Percentiles rank a stretch among this genome's conserved stretches.
Evolutionary conservation across 2,888 invertebrate species (phyloP).

Genomic region (Syritta pipiens): DNA sequence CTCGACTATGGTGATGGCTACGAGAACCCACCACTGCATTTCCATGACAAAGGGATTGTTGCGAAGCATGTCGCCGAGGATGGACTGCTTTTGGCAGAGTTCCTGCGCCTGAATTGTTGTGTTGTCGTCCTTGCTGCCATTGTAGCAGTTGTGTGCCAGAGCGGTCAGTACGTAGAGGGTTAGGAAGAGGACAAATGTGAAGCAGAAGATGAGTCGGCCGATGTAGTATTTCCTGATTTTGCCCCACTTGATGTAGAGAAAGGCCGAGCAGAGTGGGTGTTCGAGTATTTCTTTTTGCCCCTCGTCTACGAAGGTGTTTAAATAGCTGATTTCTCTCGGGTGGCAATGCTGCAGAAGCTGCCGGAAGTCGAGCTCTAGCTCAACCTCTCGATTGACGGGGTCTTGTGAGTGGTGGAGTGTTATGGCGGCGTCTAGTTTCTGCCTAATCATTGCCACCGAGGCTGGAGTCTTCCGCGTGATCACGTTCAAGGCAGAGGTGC

Average conservation of each 20-base stretch:
- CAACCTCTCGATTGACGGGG: slow-evolving; percentile 88
- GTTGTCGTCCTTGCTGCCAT: slow-evolving; percentile 88
- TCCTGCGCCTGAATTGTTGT: slow-evolving; percentile 86
- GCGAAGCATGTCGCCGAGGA: slow-evolving; percentile 86
- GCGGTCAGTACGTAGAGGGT: slow-evolving; percentile 90
- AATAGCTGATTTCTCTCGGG: slow-evolving; percentile 90
- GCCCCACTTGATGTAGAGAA: slow-evolving; percentile 93
- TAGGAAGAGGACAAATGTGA: slow-evolving; percentile 89
- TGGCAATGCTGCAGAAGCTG: slow-evolving; percentile 90
- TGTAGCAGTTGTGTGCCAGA: slow-evolving; percentile 91
- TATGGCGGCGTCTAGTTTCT: slow-evolving; percentile 90
- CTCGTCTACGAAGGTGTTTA: slow-evolving; percentile 92
- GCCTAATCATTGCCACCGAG: slow-evolving; percentile 89
- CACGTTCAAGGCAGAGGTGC: slow-evolving; percentile 91
- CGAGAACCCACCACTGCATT: slow-evolving; percentile 90
- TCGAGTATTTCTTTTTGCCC: slow-evolving; percentile 92
- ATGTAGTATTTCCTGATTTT: slow-evolving; percentile 93
- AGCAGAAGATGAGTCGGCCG: slow-evolving; percentile 87
- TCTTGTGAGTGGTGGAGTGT: slow-evolving; percentile 89
- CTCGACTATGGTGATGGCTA: slow-evolving; percentile 89
- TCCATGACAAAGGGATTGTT: slow-evolving; percentile 89
- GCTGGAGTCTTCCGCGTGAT: slow-evolving; percentile 93
- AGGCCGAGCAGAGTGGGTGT: slow-evolving; percentile 93
- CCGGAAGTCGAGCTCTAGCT: slow-evolving; percentile 89
- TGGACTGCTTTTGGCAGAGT: slow-evolving; percentile 88